Conservation (phyloP, 2,113 vertebrate species). For the Eulacestoma nigropectus region DNA sequence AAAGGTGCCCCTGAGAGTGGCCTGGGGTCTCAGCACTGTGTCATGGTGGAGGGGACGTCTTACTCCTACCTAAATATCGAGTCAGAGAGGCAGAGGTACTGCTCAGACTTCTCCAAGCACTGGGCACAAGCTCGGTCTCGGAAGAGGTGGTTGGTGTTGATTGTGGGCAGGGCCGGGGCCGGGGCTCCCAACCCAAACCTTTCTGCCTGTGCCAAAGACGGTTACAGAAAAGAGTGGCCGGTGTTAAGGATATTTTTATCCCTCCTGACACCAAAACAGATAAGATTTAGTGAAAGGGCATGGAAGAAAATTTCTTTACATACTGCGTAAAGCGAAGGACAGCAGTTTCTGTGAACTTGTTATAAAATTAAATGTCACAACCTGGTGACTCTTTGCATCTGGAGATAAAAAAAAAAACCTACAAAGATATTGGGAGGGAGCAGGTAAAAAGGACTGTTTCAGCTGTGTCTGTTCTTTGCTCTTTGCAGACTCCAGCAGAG, state of each 20-base stretch:
- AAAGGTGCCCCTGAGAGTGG: accelerated
- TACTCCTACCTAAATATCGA: accelerated
- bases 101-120: background rate
- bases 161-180: background rate
- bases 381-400: background rate
- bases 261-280: background rate
- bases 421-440: background rate
- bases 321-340: background rate
- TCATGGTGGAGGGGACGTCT: accelerated
- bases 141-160: background rate
- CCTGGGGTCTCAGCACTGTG: accelerated
- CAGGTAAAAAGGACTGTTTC: background rate
- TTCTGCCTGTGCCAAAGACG: background rate
- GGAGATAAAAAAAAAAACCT: background rate
- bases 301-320: background rate
- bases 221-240: background rate
- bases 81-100: background rate
- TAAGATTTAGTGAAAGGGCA: background rate
- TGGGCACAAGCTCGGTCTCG: accelerated
- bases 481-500: background rate
- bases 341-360: background rate
- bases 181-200: background rate
- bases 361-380: constrained; percentile 16
- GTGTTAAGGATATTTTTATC: background rate
- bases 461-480: background rate